Percentiles rank a stretch among this genome's conserved stretches.
Conservation (phyloP, 1,140 invertebrate genomes). For the Dysdera silvatica region DNA sequence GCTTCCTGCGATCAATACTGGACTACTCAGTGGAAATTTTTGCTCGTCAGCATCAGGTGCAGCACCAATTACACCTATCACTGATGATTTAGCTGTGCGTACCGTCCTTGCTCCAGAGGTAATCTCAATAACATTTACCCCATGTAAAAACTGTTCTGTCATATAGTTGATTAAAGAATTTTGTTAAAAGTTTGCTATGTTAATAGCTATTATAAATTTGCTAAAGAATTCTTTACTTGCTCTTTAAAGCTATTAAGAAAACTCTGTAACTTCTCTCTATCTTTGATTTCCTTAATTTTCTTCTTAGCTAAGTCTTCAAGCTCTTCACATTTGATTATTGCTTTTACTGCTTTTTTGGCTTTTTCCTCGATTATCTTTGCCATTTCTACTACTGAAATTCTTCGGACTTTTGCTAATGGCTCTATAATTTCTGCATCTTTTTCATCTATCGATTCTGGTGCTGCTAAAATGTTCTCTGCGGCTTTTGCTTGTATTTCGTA, state of each 20-base stretch:
- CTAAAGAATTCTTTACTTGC: neutral
- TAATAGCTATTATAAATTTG: neutral
- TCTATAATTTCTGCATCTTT: neutral
- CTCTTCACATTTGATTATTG: neutral
- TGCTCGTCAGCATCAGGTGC: neutral
- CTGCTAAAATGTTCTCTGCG: neutral
- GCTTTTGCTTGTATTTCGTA: neutral
- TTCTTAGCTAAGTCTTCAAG: neutral
- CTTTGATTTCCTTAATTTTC: neutral
- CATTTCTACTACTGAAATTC: neutral
- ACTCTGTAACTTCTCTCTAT: neutral
- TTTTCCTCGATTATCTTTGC: neutral
- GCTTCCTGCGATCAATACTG: neutral
- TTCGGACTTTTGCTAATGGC: neutral
- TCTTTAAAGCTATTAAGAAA: neutral
- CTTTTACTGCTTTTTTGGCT: neutral
- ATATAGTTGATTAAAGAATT: neutral
- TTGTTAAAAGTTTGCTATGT: too few species aligned
- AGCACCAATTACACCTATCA: neutral
- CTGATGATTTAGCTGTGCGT: neutral
- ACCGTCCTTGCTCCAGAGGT: neutral
- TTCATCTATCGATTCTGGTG: neutral
- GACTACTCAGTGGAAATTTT: neutral
- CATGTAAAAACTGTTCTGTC: neutral
- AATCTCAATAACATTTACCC: neutral